phyloP scores from a whole-genome alignment of 2,888 invertebrate genomes.

The Gonocerus acuteangulatus region DNA sequence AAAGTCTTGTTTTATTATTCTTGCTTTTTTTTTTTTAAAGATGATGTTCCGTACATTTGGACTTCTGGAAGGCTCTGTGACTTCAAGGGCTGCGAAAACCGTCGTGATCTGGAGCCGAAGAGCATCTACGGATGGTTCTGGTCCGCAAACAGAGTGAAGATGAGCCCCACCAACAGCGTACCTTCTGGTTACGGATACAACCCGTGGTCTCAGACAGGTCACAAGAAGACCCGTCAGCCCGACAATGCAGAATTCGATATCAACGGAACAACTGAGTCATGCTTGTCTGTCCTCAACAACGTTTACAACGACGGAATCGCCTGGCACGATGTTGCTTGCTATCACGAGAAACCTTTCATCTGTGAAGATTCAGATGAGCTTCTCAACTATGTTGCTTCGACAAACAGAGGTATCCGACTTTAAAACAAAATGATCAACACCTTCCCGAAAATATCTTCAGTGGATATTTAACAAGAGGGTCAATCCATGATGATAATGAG shows the following conservation, averaged over 20 bases:
- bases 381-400: constrained; percentile 73
- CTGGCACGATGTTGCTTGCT: constrained; percentile 90
- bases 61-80: constrained; percentile 86
- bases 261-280: constrained; percentile 77
- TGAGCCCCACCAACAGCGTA: constrained; percentile 67
- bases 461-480: no score
- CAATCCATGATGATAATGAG: no score
- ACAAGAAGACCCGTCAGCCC: constrained; percentile 80
- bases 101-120: constrained; percentile 79
- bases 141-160: constrained; percentile 82
- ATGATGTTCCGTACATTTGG: constrained; percentile 88
- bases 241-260: constrained; percentile 88
- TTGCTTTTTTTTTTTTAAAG: constrained; percentile 46
- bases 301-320: constrained; percentile 89
- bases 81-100: constrained; percentile 85
- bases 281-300: constrained; percentile 79
- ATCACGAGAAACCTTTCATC: constrained; percentile 85
- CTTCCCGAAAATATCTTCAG: no score
- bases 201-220: constrained; percentile 84
- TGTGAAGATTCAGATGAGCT: constrained; percentile 87
- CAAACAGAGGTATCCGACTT: constrained; percentile 74
- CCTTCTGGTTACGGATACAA: constrained; percentile 66
- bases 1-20: no score
- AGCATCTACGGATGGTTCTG: constrained; percentile 85
- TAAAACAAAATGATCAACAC: constrained; percentile 46